These are phyloP conservation scores for Nomada hirtipes DNA, from an alignment of 2,888 invertebrate genomes.

Conservation along the genomic window DNA sequence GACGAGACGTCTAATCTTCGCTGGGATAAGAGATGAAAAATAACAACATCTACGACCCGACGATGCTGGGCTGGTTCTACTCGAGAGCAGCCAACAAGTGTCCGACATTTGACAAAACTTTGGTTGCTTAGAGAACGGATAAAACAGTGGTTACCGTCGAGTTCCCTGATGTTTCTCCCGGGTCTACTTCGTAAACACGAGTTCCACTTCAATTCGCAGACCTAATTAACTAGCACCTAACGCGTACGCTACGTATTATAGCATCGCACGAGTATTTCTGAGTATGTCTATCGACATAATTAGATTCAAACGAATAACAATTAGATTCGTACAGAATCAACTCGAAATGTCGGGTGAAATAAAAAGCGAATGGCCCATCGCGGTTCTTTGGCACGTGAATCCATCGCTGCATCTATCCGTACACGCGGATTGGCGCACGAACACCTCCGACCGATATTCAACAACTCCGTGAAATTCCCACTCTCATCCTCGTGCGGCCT, in stretches of 20 bases:
- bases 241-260: not conserved
- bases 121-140: not conserved
- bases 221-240: not conserved
- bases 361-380: slow-evolving; percentile 46
- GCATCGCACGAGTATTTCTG: no score
- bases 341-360: slow-evolving; percentile 50
- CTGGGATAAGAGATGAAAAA: not conserved
- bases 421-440: slow-evolving; percentile 8
- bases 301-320: not conserved
- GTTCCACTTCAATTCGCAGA: slow-evolving; percentile 8
- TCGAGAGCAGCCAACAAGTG: not conserved
- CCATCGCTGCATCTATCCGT: slow-evolving; percentile 16
- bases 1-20: slow-evolving; percentile 17
- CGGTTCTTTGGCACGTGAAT: slow-evolving; percentile 70
- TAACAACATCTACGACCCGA: not conserved
- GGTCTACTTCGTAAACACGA: slow-evolving; percentile 21
- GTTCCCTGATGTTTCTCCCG: slow-evolving; percentile 4
- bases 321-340: slow-evolving; percentile 4
- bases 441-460: slow-evolving; percentile 52
- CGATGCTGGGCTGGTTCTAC: not conserved
- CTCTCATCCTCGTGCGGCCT: slow-evolving; percentile 76
- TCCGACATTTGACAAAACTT: slow-evolving; percentile 11
- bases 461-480: slow-evolving; percentile 75
- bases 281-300: no score
- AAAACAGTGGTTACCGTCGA: not conserved